Evolutionary conservation across 2,888 invertebrate genomes (phyloP), one percentile per base, ranked within the genome.

Genomic region (Sthenelais limicola): DNA sequence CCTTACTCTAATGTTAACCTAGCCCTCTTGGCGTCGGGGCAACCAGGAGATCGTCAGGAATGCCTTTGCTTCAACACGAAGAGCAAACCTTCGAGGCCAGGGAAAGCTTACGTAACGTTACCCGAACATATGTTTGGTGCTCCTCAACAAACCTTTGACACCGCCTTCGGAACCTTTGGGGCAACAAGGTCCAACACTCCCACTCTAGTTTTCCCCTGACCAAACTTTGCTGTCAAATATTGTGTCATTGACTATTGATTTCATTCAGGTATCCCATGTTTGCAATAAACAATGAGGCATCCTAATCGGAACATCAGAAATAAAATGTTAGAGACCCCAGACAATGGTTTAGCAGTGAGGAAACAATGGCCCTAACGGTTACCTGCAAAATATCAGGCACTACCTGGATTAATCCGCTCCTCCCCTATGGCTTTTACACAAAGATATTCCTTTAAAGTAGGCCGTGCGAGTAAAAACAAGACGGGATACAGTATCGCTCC

Each of bases 271-370:
- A n/a, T n/a, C n/a, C 38, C 62, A 43, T 62, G 62, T 62, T 62
- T 62, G 62, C 62, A 21, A 38, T 62, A 35, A 62, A 62, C 62
- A 62, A 26, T 5, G n/a, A 35, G 38, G 62, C 21, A 62, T 62
- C 62, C 62, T 62, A 62, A 62, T 62, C 62, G 62, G 38, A 35
- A 62, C 62, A 62, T 38, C 62, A 38, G 43, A 62, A 62, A 62
- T 43, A 62, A 62, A 62, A 62, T 62, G 35, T 62, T 62, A 35
- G 26, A 62, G 43, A n/a, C n/a, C n/a, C n/a, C n/a, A n/a, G n/a
- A n/a, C n/a, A n/a, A n/a, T n/a, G n/a, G n/a, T n/a, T n/a, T n/a
- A n/a, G n/a, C n/a, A n/a, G n/a, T n/a, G n/a, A n/a, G n/a, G n/a
- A n/a, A n/a, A n/a, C n/a, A n/a, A n/a, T n/a, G n/a, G n/a, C n/a